phyloP scores from a whole-genome alignment of 2,888 invertebrate species.

The Lasioglossum zephyrum region DNA sequence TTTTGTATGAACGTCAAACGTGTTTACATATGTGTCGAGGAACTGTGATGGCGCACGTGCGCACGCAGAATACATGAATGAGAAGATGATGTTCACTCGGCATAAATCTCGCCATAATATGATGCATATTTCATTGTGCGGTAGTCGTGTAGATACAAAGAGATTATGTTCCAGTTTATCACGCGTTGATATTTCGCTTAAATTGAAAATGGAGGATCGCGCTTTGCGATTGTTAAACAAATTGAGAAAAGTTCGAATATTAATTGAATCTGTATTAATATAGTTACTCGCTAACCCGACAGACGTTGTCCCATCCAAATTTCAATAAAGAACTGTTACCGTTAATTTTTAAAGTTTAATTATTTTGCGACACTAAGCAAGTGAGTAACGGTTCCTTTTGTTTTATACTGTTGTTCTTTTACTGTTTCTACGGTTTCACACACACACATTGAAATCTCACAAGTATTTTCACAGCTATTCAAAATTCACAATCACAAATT shows the following conservation, averaged over 20 bases:
- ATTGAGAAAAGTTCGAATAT: not conserved
- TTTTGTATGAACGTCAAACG: constrained; percentile 35
- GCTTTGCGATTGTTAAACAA: not conserved
- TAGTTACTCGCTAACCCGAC: not conserved
- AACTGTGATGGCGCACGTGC: not conserved
- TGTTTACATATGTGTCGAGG: constrained; percentile 5
- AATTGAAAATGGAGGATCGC: not conserved
- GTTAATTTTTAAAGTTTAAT: no score
- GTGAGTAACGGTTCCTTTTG: no score
- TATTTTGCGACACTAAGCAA: no score
- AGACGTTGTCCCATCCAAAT: no score
- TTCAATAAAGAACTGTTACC: no score
- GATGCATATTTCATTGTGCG: constrained; percentile 31
- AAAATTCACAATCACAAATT: no score
- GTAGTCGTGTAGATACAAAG: constrained; percentile 23
- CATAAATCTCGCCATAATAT: constrained; percentile 37
- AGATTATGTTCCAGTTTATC: constrained; percentile 34
- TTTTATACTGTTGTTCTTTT: no score
- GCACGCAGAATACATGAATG: constrained; percentile 7
- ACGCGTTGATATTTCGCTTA: not conserved
- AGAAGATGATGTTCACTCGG: constrained; percentile 8
- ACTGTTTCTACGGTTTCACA: no score
- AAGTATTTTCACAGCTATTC: no score
- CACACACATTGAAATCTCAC: no score
- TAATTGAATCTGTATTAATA: not conserved